Evolutionary conservation across 2,888 invertebrate genomes (phyloP).

Genomic region (Thalpophila matura): DNA sequence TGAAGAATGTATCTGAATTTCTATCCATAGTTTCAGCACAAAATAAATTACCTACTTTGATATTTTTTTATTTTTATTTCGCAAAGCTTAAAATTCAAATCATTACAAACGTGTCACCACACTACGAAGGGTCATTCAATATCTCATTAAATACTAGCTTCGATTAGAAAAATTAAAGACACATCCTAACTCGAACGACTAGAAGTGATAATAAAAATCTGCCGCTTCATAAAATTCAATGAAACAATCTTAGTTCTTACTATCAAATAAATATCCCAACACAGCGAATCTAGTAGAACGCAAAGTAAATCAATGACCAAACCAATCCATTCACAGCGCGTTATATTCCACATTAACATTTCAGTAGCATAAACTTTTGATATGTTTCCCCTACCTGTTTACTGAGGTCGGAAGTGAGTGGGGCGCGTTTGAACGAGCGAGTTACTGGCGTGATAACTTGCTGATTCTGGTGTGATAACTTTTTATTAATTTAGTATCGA

Average conservation of each 20-base stretch:
- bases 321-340: constrained; percentile 51
- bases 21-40: no score
- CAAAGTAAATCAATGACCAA: constrained; percentile 39
- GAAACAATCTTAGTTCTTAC: constrained; percentile 17
- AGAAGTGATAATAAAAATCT: constrained; percentile 34
- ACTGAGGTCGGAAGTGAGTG: constrained; percentile 81
- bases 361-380: constrained; percentile 84
- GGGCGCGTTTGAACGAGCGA: constrained; percentile 66
- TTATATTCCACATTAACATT: constrained; percentile 76
- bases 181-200: constrained; percentile 15
- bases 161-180: neutral
- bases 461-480: no score
- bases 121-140: no score
- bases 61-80: no score
- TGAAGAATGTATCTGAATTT: no score
- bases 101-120: no score
- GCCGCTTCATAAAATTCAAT: constrained; percentile 1
- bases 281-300: constrained; percentile 16
- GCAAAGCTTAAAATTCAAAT: no score
- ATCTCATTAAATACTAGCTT: no score
- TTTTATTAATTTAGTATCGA: neutral
- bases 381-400: constrained; percentile 86
- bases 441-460: constrained; percentile 20
- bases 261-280: constrained; percentile 14
- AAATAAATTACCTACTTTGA: no score